These are phyloP conservation scores for Drosophila bunnanda DNA, from an alignment of 2,888 invertebrate species.

Conservation along the genomic window DNA sequence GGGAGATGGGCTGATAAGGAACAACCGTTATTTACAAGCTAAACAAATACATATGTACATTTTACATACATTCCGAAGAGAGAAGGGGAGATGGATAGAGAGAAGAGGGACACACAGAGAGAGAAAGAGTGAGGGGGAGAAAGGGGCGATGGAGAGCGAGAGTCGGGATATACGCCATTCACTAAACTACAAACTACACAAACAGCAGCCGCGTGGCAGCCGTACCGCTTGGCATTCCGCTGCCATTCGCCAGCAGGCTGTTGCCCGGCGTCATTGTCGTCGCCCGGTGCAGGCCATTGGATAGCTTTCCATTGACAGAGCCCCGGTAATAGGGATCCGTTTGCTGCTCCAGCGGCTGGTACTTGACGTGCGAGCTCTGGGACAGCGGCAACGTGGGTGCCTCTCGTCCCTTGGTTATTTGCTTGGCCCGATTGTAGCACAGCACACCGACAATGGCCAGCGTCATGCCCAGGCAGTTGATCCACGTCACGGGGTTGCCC, in stretches of 20 bases:
- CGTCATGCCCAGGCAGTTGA: constrained; percentile 95
- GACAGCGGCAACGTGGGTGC: constrained; percentile 86
- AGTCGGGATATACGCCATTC: constrained; percentile 21
- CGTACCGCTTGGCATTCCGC: constrained; percentile 75
- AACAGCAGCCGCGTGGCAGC: constrained; percentile 82
- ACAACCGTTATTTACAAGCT: background rate
- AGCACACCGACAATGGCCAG: constrained; percentile 95
- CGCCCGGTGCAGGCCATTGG: constrained; percentile 55
- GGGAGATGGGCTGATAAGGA: background rate
- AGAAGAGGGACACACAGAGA: background rate
- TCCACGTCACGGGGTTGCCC: constrained; percentile 94
- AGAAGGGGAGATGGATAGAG: background rate
- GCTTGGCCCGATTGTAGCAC: constrained; percentile 94
- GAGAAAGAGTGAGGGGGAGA: background rate
- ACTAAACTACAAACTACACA: constrained; percentile 79
- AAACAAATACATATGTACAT: constrained; percentile 4
- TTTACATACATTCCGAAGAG: background rate
- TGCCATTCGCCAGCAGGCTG: constrained; percentile 81
- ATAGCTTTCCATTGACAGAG: constrained; percentile 53
- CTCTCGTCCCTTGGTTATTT: constrained; percentile 87
- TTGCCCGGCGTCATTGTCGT: constrained; percentile 51
- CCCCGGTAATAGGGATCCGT: constrained; percentile 78
- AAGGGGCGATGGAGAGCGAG: constrained; percentile 4
- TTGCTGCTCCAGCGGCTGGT: constrained; percentile 71
- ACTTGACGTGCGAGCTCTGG: constrained; percentile 84